Evolutionary conservation across 2,888 invertebrate genomes (phyloP).

Genomic region (Saturnia pavonia): DNA sequence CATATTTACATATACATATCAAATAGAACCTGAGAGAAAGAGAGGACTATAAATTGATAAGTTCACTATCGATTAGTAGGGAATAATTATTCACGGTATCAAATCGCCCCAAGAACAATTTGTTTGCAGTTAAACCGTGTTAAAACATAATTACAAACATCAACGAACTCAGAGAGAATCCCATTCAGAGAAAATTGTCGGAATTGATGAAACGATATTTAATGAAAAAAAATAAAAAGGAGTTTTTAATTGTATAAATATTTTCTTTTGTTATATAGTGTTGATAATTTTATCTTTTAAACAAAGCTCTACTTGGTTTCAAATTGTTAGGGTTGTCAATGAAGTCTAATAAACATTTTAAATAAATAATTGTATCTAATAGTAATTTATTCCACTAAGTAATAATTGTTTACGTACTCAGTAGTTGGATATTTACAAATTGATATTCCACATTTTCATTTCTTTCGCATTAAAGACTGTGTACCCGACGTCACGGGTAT

Average conservation of each 20-base stretch:
- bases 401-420: too few species aligned
- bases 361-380: neutral
- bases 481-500: too few species aligned
- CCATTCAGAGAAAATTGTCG: conserved; percentile 38
- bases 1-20: neutral
- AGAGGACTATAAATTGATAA: neutral
- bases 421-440: too few species aligned
- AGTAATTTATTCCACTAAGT: too few species aligned
- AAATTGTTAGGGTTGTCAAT: neutral
- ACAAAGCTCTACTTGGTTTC: neutral
- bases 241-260: neutral
- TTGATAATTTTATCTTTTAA: neutral
- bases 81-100: conserved; percentile 23
- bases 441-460: too few species aligned
- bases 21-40: neutral
- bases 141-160: conserved; percentile 38
- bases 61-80: conserved; percentile 13
- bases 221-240: conserved; percentile 13
- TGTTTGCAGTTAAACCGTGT: conserved; percentile 37
- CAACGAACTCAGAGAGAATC: conserved; percentile 20
- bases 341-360: neutral
- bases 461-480: too few species aligned
- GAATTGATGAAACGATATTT: conserved; percentile 46
- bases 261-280: neutral
- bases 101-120: conserved; percentile 37